These are phyloP conservation scores for Larimichthys polyactis DNA, from an alignment of 2,113 vertebrate species.

Conservation along the genomic window DNA sequence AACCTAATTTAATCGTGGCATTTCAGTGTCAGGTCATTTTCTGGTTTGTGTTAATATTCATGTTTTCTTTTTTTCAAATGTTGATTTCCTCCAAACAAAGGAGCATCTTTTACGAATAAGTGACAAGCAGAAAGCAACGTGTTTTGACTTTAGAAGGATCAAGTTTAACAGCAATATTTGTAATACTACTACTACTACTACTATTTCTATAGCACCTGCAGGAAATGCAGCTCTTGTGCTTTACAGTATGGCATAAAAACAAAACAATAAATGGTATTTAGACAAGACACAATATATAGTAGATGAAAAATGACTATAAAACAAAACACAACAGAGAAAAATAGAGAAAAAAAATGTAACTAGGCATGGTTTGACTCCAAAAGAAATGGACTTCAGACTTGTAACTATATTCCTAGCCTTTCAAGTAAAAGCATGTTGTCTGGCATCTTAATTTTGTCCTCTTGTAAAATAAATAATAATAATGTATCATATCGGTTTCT, in stretches of 20 bases:
- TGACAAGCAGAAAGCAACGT: neutral
- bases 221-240: too few relatives aligned
- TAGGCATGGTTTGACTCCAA: too few relatives aligned
- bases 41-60: neutral
- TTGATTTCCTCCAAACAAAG: neutral
- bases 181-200: too few relatives aligned
- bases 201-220: too few relatives aligned
- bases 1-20: conserved; percentile 12
- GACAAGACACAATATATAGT: too few relatives aligned
- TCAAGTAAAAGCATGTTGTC: neutral
- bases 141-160: neutral
- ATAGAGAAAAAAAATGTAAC: too few relatives aligned
- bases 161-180: neutral
- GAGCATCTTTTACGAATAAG: neutral
- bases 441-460: neutral
- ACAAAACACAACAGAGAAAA: too few relatives aligned
- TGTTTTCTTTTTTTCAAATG: neutral
- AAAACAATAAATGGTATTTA: too few relatives aligned
- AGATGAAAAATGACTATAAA: too few relatives aligned
- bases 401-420: neutral
- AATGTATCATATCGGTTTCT: neutral
- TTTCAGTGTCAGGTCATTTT: neutral
- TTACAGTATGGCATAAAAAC: too few relatives aligned
- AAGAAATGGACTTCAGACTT: neutral
- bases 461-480: neutral